Evolutionary conservation across 2,888 invertebrate genomes (phyloP).

Genomic region (Ceraclea dissimilis): DNA sequence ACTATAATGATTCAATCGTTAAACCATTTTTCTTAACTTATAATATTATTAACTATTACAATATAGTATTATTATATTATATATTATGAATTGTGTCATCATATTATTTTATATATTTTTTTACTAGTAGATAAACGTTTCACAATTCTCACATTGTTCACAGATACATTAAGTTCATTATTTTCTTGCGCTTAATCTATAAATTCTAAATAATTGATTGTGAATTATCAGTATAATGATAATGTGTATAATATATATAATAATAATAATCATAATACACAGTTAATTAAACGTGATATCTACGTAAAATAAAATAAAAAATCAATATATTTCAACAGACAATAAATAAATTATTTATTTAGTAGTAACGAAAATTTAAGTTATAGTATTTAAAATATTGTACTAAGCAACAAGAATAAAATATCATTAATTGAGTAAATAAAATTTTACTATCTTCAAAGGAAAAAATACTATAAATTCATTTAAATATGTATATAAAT

Average conservation of each 20-base stretch:
- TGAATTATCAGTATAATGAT: constrained; percentile 24
- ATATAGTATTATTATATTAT: constrained; percentile 1
- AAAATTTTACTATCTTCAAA: too few relatives aligned
- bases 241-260: constrained; percentile 18
- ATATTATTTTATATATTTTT: not conserved
- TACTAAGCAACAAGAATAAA: too few relatives aligned
- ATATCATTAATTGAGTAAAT: too few relatives aligned
- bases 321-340: too few relatives aligned
- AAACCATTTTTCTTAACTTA: constrained; percentile 16
- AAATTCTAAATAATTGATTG: constrained; percentile 26
- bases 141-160: constrained; percentile 2
- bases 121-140: constrained; percentile 8
- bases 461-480: too few relatives aligned
- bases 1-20: constrained; percentile 19
- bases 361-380: too few relatives aligned
- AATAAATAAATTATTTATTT: too few relatives aligned
- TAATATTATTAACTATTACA: constrained; percentile 17
- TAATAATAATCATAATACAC: too few relatives aligned
- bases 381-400: too few relatives aligned
- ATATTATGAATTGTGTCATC: not conserved
- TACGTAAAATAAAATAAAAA: too few relatives aligned
- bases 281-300: too few relatives aligned
- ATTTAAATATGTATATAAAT: too few relatives aligned
- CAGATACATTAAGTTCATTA: constrained; percentile 12
- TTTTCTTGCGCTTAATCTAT: constrained; percentile 19